Evolutionary conservation across 64 coral and sea anemone genomes (phyloP).

Genomic region (Acropora yongei): DNA sequence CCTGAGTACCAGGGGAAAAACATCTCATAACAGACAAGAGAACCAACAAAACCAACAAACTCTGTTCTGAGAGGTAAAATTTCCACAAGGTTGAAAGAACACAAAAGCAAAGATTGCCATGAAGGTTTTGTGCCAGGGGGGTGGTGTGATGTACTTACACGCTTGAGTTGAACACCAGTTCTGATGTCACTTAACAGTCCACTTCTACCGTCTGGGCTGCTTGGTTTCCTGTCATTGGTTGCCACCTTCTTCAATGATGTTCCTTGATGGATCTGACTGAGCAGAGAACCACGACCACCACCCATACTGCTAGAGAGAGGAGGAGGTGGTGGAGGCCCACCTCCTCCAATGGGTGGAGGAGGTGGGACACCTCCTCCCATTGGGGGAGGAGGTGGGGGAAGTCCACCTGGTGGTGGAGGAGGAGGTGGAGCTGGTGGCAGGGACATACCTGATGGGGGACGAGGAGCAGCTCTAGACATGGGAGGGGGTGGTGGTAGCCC

Average conservation of each 20-base stretch:
- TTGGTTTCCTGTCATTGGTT: conserved; percentile 59
- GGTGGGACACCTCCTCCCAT: conserved; percentile 67
- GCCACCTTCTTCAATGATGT: conserved; percentile 78
- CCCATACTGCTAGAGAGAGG: conserved; percentile 48
- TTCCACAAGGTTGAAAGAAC: no score
- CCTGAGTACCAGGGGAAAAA: no score
- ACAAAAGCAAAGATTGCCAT: no score
- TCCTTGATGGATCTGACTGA: conserved; percentile 86
- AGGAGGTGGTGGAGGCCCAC: conserved; percentile 76
- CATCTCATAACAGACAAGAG: no score
- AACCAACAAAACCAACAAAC: no score
- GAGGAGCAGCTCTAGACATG: conserved; percentile 40
- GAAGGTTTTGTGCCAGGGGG: no score
- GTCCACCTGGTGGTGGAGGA: conserved; percentile 63
- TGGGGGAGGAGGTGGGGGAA: conserved; percentile 45
- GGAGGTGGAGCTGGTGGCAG: conserved; percentile 83
- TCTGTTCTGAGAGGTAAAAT: no score
- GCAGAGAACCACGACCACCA: conserved; percentile 63
- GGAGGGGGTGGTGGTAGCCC: conserved; percentile 75
- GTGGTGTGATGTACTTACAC: conserved; percentile 39
- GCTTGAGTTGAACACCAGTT: conserved; percentile 80
- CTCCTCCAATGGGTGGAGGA: conserved; percentile 28
- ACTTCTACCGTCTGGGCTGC: conserved; percentile 43
- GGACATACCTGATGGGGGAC: not conserved
- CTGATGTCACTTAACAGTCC: conserved; percentile 88